These are phyloP conservation scores for Henicopernis longicauda DNA, from an alignment of 2,113 vertebrate genomes.

Conservation along the genomic window DNA sequence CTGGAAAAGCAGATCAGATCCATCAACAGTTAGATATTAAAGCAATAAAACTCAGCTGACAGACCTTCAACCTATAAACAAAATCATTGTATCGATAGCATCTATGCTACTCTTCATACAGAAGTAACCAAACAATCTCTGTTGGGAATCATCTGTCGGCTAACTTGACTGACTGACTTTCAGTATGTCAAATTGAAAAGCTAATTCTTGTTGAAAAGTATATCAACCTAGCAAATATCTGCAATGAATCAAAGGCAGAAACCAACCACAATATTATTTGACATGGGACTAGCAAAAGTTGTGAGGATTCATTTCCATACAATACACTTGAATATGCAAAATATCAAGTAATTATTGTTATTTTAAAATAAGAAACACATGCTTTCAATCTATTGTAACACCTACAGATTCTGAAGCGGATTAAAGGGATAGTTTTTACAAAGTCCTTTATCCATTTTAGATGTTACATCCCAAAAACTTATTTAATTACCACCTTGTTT, in stretches of 20 bases:
- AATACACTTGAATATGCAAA: background rate
- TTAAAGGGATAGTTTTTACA: background rate
- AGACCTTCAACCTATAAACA: background rate
- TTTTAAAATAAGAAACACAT: background rate
- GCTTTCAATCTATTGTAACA: background rate
- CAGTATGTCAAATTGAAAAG: background rate
- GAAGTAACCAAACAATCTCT: background rate
- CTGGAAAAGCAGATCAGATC: background rate
- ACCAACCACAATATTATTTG: background rate
- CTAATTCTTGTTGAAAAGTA: background rate
- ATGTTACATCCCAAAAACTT: background rate
- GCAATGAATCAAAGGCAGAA: background rate
- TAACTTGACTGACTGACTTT: background rate
- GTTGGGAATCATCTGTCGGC: rapidly evolving
- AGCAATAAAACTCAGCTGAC: background rate
- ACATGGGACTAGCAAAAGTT: background rate
- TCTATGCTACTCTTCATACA: background rate
- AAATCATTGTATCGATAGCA: background rate
- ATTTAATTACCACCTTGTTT: background rate
- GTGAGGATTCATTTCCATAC: background rate
- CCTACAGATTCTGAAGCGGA: background rate
- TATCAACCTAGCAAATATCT: background rate
- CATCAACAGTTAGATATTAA: background rate
- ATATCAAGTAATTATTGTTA: background rate
- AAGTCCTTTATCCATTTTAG: background rate